These are phyloP conservation scores for Enteromius thamalakanensis DNA, from an alignment of 2,797 vertebrate genomes.

Conservation along the genomic window DNA sequence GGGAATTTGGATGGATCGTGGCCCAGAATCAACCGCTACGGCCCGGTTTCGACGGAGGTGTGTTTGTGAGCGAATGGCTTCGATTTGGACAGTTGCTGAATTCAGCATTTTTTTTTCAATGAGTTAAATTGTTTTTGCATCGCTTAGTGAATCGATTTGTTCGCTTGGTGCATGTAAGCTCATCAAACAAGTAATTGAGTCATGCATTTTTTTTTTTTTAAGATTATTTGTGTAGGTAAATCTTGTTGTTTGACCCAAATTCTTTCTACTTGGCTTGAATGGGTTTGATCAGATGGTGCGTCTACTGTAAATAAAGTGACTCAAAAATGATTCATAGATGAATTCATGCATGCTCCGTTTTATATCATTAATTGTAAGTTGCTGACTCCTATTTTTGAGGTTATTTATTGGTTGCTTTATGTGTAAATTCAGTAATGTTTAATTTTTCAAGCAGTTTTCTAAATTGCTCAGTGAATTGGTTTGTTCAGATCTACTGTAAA, in stretches of 20 bases:
- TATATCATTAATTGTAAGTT: not conserved
- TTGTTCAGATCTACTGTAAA: too few relatives aligned
- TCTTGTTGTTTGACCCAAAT: not conserved
- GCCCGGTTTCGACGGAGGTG: constrained; percentile 65
- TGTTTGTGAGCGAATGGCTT: constrained; percentile 75
- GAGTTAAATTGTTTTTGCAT: not conserved
- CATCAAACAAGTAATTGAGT: not conserved
- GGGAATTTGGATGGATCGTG: constrained; percentile 61
- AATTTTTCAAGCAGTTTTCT: too few relatives aligned
- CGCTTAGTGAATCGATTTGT: not conserved
- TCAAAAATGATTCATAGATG: not conserved
- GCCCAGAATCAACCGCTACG: constrained; percentile 61
- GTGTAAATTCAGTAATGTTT: too few relatives aligned
- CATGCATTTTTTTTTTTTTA: not conserved
- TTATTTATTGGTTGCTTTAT: too few relatives aligned
- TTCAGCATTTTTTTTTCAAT: constrained; percentile 63
- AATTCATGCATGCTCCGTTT: not conserved
- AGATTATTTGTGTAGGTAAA: not conserved
- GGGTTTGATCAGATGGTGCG: not conserved
- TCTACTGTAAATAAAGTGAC: not conserved
- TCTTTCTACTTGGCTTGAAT: not conserved
- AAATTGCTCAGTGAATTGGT: too few relatives aligned
- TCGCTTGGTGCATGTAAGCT: not conserved
- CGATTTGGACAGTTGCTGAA: constrained; percentile 75
- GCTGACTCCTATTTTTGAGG: too few relatives aligned